Conservation (phyloP, 2,797 vertebrate species). For the Acanthornis magna region DNA sequence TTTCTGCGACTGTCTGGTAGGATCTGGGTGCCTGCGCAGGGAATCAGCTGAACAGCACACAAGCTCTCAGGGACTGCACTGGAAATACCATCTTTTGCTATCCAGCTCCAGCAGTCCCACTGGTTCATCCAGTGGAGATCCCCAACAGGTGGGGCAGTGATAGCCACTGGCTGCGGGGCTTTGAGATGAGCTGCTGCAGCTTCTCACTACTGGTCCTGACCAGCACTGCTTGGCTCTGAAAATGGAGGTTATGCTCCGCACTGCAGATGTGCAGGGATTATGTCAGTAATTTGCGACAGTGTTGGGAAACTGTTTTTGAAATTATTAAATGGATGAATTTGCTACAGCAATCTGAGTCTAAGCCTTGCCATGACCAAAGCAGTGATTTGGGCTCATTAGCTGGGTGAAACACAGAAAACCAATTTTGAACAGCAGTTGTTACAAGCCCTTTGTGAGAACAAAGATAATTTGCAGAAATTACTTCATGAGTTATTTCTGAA, state of each 20-base stretch:
- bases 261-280: neutral
- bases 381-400: neutral
- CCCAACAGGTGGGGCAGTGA: rapidly evolving
- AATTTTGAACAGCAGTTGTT: neutral
- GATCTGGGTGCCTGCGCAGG: neutral
- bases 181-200: neutral
- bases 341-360: neutral
- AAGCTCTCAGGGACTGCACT: rapidly evolving
- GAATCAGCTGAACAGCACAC: neutral
- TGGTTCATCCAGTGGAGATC: neutral
- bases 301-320: neutral
- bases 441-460: neutral
- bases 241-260: neutral
- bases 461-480: neutral
- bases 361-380: neutral
- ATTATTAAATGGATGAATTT: neutral
- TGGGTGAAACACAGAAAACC: neutral
- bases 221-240: neutral
- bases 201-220: neutral
- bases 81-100: neutral
- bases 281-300: neutral
- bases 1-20: neutral
- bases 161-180: neutral
- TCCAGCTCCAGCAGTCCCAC: neutral
- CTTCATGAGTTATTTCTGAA: neutral